Conservation (phyloP, 2,888 invertebrate genomes). For the Chrysodeixis includens region DNA sequence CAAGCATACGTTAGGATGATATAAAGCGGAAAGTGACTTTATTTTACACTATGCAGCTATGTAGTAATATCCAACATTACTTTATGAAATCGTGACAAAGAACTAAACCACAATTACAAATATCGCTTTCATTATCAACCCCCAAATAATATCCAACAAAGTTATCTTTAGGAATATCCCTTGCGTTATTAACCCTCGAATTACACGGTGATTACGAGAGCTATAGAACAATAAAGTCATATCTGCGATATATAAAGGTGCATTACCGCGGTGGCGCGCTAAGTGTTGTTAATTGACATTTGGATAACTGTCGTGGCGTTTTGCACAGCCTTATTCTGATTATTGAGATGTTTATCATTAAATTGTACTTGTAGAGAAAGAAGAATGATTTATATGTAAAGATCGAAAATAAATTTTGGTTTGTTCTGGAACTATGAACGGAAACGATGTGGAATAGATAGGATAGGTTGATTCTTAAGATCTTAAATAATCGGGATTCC, state of each 20-base stretch:
- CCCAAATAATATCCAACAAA: neutral
- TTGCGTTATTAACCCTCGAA: slow-evolving; percentile 10
- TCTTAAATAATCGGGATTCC: no score
- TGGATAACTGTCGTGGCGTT: slow-evolving; percentile 59
- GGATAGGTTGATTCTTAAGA: no score
- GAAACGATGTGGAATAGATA: neutral
- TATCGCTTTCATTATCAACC: neutral
- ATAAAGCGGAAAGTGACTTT: no score
- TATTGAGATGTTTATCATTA: slow-evolving; percentile 22
- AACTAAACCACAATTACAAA: neutral
- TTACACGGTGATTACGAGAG: slow-evolving; percentile 11
- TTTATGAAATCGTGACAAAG: neutral
- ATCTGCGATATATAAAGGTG: slow-evolving; percentile 42
- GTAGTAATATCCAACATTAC: no score
- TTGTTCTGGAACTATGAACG: neutral
- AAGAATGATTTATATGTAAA: no score
- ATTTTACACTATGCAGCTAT: no score
- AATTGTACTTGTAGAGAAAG: neutral
- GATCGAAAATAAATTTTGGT: neutral
- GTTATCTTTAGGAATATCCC: neutral
- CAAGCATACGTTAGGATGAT: no score
- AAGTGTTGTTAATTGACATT: slow-evolving; percentile 65
- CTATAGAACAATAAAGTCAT: slow-evolving; percentile 17
- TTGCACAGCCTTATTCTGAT: slow-evolving; percentile 43
- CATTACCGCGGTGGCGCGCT: slow-evolving; percentile 45